Evolutionary conservation across 2,113 vertebrate species (phyloP).

Genomic region (Oncorhynchus masou): DNA sequence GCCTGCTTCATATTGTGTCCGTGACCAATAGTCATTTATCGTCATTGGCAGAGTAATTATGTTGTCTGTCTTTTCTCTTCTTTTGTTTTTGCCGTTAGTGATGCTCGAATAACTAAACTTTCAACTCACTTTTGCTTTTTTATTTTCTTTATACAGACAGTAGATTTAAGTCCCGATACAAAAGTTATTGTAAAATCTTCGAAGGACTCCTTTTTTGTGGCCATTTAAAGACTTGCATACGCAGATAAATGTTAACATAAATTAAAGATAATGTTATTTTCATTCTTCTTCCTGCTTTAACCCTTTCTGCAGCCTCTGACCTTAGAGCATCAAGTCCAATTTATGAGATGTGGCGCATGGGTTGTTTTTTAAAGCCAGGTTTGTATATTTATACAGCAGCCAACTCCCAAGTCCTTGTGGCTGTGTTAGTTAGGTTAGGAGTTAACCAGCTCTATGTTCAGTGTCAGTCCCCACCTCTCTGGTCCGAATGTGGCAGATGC

Average conservation of each 20-base stretch:
- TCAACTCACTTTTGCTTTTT: neutral
- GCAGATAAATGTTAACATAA: neutral
- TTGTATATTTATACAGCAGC: conserved; percentile 47
- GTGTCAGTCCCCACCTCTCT: conserved; percentile 40
- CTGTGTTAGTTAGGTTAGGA: conserved; percentile 7
- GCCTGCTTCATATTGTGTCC: conserved; percentile 25
- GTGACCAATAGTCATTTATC: conserved; percentile 32
- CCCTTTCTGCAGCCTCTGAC: neutral
- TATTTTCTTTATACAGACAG: neutral
- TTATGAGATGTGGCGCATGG: neutral
- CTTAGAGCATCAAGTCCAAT: neutral
- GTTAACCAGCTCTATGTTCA: conserved; percentile 30
- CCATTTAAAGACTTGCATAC: too few species aligned
- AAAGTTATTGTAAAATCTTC: too few species aligned
- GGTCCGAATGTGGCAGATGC: conserved; percentile 54
- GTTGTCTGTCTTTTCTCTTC: neutral
- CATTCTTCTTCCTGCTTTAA: neutral
- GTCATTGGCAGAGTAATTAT: conserved; percentile 9
- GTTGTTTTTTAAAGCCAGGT: conserved; percentile 16
- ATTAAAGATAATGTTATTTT: neutral
- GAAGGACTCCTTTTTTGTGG: too few species aligned
- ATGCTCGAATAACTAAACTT: neutral
- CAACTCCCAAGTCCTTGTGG: conserved; percentile 17
- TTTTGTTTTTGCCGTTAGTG: neutral
- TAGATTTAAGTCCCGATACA: neutral